phyloP scores from a whole-genome alignment of 2,113 vertebrate genomes.

The Lepidiolamprologus cunningtoni region DNA sequence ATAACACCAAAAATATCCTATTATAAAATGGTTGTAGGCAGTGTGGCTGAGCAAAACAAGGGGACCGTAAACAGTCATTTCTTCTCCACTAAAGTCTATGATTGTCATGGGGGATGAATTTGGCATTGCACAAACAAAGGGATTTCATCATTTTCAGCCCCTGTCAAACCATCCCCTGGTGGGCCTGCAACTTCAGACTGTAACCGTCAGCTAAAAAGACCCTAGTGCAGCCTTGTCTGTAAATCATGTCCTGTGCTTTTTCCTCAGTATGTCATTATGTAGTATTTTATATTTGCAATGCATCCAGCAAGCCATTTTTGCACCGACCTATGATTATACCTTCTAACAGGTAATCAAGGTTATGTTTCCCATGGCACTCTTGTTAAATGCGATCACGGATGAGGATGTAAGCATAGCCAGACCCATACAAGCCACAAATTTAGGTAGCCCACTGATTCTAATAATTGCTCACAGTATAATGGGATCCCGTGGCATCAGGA shows the following conservation, averaged over 20 bases:
- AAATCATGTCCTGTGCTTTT: not conserved
- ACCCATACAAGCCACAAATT: not conserved
- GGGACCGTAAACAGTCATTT: not conserved
- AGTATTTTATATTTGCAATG: not conserved
- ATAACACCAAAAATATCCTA: not conserved
- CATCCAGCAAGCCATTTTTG: not conserved
- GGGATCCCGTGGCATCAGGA: not conserved
- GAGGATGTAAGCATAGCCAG: not conserved
- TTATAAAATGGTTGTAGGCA: constrained; percentile 1
- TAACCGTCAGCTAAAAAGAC: not conserved
- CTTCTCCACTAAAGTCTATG: not conserved
- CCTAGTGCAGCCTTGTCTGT: not conserved
- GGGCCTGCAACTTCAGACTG: not conserved
- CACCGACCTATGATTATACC: not conserved
- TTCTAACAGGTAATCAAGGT: not conserved
- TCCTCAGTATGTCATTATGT: not conserved
- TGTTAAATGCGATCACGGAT: not conserved
- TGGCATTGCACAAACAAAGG: not conserved
- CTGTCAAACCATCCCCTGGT: not conserved
- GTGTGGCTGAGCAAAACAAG: not conserved
- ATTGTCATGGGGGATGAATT: not conserved
- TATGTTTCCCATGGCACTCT: not conserved
- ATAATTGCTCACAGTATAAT: not conserved
- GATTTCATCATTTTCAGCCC: not conserved
- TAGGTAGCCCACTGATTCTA: not conserved